These are phyloP conservation scores for Pogonophryne albipinna DNA, from an alignment of 2,797 vertebrate species.

Conservation along the genomic window DNA sequence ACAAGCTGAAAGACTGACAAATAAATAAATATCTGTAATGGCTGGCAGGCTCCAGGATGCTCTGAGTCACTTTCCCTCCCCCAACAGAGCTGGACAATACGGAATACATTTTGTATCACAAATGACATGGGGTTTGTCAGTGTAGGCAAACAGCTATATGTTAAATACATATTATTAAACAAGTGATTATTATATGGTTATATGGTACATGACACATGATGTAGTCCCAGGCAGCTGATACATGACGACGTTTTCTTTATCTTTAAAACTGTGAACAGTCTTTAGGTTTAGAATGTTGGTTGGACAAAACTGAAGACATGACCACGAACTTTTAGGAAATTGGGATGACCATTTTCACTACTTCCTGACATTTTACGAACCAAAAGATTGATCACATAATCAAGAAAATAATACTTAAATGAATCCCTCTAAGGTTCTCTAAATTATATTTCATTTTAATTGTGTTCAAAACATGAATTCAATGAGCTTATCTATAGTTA, in stretches of 20 bases:
- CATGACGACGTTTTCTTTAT: neutral
- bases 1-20: slow-evolving; percentile 32
- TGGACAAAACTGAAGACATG: too few relatives aligned
- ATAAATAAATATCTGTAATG: slow-evolving; percentile 33
- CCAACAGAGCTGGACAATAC: slow-evolving; percentile 3
- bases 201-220: neutral
- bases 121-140: neutral
- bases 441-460: too few relatives aligned
- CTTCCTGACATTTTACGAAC: neutral
- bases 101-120: slow-evolving; percentile 14
- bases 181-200: neutral
- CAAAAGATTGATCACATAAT: neutral
- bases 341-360: neutral
- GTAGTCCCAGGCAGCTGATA: neutral
- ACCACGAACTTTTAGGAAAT: too few relatives aligned
- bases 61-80: slow-evolving; percentile 37
- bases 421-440: neutral
- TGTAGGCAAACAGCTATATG: neutral
- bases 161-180: slow-evolving; percentile 8
- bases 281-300: too few relatives aligned
- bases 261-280: slow-evolving; percentile 10
- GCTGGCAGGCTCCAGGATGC: slow-evolving; percentile 27
- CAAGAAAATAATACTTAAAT: neutral
- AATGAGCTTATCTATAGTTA: too few relatives aligned
- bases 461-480: too few relatives aligned